Evolutionary conservation across 2,797 vertebrate genomes (phyloP), one percentile per base, ranked within the genome.

Genomic region (Sebastiscus albofasciatus): DNA sequence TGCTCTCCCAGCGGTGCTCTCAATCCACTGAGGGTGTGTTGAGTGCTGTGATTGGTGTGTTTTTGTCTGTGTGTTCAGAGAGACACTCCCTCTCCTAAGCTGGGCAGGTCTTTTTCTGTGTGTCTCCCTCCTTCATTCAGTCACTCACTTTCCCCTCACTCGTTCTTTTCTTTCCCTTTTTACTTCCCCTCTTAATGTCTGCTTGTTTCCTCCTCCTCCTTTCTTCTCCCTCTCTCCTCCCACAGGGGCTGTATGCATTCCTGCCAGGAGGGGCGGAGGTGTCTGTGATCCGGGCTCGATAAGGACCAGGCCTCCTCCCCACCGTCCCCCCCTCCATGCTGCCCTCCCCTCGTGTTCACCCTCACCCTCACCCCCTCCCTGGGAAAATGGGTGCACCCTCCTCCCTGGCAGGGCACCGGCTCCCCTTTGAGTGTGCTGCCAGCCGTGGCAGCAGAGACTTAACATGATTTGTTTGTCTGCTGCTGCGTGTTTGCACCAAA

Each of bases 241-340:
- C 91, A 90, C 90, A 71, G 73, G 81, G 67, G 80, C 82, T 87
- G 74, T 89, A 8, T 91, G 87, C 95, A 96, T 96, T 96, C 95
- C 95, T 92, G 83, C 95, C 95, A 96, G 93, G 87, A 94, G 96
- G 94, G 95, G 95, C 94, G 92, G 95, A 95, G 93, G 93, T 93
- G 93, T 91, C 93, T 93, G 90, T 88, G 91, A 91, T 92, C 85
- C 67, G n/a, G 77, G 72, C 85, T 87, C 88, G 90, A 92, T 93
- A 93, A 95, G 92, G 91, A 92, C 87, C 94, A 92, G 90, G 83
- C 90, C 90, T 87, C 71, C 82, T 74, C 79, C 83, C 77, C 6
- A 81, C 81, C 82, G 77, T 6, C 39, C 39, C 39, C 85, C 84
- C 85, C 78, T 79, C 68, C 61, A 67, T 14, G 60, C 79, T 69